Percentiles rank a stretch among this genome's conserved stretches.
phyloP scores from a whole-genome alignment of 2,113 vertebrate species.

The Cisticola juncidis region DNA sequence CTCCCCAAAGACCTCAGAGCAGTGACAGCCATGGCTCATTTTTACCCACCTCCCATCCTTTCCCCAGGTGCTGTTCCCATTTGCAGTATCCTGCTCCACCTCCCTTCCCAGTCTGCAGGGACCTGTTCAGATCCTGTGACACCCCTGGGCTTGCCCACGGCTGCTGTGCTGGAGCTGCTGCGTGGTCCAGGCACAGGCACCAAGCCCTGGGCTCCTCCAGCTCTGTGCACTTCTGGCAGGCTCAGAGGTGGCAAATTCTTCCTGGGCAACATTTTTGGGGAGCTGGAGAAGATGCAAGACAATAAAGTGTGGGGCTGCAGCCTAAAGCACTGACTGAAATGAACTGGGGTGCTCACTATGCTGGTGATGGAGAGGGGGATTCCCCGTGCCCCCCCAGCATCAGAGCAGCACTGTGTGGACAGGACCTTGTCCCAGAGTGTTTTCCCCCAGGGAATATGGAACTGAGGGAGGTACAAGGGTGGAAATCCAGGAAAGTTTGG shows the following conservation, averaged over 20 bases:
- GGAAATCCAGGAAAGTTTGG: not conserved
- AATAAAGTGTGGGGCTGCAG: not conserved
- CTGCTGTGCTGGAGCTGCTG: not conserved
- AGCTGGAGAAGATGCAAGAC: not conserved
- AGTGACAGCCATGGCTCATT: not conserved
- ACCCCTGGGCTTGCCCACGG: not conserved
- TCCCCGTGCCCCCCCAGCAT: rapidly evolving
- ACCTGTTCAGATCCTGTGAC: not conserved
- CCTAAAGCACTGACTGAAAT: rapidly evolving
- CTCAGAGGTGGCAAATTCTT: not conserved
- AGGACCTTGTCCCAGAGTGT: not conserved
- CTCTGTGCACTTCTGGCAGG: not conserved
- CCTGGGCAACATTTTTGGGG: not conserved
- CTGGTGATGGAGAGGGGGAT: not conserved
- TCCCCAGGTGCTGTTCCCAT: rapidly evolving
- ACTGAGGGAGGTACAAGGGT: not conserved
- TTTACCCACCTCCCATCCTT: not conserved
- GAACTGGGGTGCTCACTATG: rapidly evolving
- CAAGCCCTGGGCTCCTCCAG: not conserved
- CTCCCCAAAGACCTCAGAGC: too few species aligned
- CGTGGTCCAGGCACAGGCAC: not conserved
- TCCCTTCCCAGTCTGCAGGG: rapidly evolving
- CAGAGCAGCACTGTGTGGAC: not conserved
- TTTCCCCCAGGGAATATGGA: rapidly evolving
- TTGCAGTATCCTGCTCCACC: not conserved